Conservation (phyloP, 2,888 invertebrate genomes). For the Conops quadrifasciatus region DNA sequence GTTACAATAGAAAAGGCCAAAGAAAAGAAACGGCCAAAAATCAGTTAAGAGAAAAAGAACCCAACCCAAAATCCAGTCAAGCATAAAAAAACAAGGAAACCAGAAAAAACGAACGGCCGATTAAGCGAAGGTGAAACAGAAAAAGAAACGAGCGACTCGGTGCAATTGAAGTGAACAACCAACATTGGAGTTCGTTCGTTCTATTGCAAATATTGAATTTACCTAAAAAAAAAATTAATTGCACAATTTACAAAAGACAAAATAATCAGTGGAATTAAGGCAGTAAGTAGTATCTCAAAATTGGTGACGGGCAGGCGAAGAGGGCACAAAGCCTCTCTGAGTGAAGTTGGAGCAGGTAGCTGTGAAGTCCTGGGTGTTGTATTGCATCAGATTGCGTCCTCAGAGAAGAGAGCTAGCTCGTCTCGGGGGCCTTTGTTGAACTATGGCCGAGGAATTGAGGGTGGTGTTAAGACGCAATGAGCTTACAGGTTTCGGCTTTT, state of each 20-base stretch:
- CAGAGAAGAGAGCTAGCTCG: background rate
- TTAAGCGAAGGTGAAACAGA: background rate
- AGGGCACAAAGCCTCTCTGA: too few relatives aligned
- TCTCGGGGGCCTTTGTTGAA: slow-evolving; percentile 18
- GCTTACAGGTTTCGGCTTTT: slow-evolving; percentile 90
- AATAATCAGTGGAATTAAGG: background rate
- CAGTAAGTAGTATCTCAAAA: too few relatives aligned
- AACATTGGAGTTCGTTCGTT: background rate
- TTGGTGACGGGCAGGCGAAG: too few relatives aligned
- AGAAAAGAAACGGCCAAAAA: slow-evolving; percentile 18
- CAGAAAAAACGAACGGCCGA: slow-evolving; percentile 38
- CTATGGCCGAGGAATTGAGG: slow-evolving; percentile 83
- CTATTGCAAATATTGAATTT: slow-evolving; percentile 13
- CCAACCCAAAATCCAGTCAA: slow-evolving; percentile 61
- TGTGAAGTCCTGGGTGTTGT: background rate
- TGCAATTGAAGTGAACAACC: slow-evolving; percentile 33
- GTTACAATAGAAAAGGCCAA: slow-evolving; percentile 5
- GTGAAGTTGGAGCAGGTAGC: background rate
- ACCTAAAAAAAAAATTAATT: slow-evolving; percentile 12
- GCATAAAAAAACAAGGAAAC: slow-evolving; percentile 44
- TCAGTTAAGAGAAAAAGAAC: slow-evolving; percentile 41
- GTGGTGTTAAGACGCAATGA: slow-evolving; percentile 88
- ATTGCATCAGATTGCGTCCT: background rate
- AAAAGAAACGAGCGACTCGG: background rate
- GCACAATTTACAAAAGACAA: background rate